Percentiles rank a stretch among this genome's conserved stretches.
Conservation (phyloP, 2,797 vertebrate genomes). For the Pterois miles region DNA sequence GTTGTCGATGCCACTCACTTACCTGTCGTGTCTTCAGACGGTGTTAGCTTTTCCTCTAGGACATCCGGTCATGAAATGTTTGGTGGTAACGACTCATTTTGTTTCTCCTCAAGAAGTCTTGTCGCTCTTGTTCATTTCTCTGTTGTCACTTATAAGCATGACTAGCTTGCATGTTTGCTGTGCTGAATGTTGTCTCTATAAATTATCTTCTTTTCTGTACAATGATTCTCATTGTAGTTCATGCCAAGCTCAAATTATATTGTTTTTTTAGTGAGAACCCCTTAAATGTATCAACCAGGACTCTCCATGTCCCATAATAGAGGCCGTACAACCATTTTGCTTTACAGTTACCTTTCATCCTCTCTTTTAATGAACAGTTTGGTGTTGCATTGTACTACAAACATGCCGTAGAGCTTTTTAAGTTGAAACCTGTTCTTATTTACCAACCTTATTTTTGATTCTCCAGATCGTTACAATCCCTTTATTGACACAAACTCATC, state of each 20-base stretch:
- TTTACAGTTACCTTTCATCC: slow-evolving; percentile 23
- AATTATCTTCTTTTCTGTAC: slow-evolving; percentile 21
- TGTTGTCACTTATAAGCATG: slow-evolving; percentile 64
- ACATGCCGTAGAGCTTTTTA: slow-evolving; percentile 63
- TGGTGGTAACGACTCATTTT: slow-evolving; percentile 94
- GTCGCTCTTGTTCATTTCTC: slow-evolving; percentile 60
- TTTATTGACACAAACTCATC: slow-evolving; percentile 91
- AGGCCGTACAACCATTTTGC: slow-evolving; percentile 31
- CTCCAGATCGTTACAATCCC: slow-evolving; percentile 93
- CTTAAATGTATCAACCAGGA: slow-evolving; percentile 8
- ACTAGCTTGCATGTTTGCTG: slow-evolving; percentile 64
- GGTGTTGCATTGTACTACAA: slow-evolving; percentile 55
- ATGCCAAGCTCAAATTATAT: slow-evolving; percentile 17
- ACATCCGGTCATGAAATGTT: slow-evolving; percentile 99
- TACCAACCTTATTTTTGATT: slow-evolving; percentile 87
- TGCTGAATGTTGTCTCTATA: slow-evolving; percentile 34
- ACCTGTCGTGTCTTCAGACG: slow-evolving; percentile 96
- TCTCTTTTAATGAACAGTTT: slow-evolving; percentile 45
- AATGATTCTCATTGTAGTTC: slow-evolving; percentile 16
- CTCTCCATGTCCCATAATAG: slow-evolving; percentile 17
- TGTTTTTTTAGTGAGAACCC: slow-evolving; percentile 1
- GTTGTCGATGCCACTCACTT: slow-evolving; percentile 96
- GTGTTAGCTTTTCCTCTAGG: slow-evolving; percentile 98
- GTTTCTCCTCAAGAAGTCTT: slow-evolving; percentile 63
- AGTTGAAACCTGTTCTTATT: slow-evolving; percentile 73